Conservation (phyloP, 2,113 vertebrate genomes). For the Phaethon lepturus region DNA sequence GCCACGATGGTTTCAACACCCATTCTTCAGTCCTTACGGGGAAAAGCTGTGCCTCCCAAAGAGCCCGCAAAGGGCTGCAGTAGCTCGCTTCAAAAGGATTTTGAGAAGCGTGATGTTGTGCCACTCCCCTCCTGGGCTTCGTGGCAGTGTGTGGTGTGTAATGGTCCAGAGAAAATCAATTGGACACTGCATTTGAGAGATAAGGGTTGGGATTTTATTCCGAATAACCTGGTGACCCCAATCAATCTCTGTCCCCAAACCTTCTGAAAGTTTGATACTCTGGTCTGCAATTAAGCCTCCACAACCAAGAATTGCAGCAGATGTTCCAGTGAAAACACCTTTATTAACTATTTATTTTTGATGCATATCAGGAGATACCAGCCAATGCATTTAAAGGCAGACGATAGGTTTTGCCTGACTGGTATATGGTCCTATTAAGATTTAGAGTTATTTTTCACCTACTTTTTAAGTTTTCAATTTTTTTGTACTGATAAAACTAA, state of each 20-base stretch:
- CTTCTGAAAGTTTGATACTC: conserved; percentile 77
- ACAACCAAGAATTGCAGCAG: conserved; percentile 82
- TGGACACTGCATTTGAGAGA: conserved; percentile 84
- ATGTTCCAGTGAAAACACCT: conserved; percentile 82
- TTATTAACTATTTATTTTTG: conserved; percentile 74
- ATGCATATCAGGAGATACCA: conserved; percentile 39
- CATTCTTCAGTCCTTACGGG: neutral
- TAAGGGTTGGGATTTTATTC: conserved; percentile 83
- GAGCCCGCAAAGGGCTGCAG: neutral
- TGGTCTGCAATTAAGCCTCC: conserved; percentile 79
- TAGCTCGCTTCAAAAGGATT: conserved; percentile 27
- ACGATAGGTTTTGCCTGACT: conserved; percentile 1
- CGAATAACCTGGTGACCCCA: conserved; percentile 84
- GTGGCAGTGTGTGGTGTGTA: conserved; percentile 75
- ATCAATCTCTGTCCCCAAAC: conserved; percentile 90
- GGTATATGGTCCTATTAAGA: neutral
- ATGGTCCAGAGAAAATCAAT: conserved; percentile 93
- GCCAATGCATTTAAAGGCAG: neutral
- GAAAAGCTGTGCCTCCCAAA: neutral
- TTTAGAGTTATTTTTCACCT: conserved; percentile 2
- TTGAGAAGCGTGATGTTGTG: conserved; percentile 52
- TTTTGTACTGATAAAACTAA: neutral
- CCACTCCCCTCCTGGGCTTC: conserved; percentile 17
- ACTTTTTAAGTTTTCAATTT: neutral
- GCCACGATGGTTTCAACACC: rapidly evolving